Base-by-base conservation (phyloP, 1,140 invertebrate species). In the Antheraea mylitta region DNA sequence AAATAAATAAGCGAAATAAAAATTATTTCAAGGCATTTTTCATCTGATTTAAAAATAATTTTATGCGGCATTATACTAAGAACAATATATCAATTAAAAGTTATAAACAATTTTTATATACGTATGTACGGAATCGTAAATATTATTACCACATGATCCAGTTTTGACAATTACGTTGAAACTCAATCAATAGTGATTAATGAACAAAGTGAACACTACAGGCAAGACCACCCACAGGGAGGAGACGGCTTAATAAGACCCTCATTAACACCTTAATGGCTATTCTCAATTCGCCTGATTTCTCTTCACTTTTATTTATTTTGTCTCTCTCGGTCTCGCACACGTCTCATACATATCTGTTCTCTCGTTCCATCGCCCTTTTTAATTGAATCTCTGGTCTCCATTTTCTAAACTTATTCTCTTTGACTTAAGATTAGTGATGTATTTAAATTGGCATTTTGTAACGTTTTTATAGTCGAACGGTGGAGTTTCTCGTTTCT, bases 221-320 rank as follows among this genome's bases (percentile, higher is more conserved):
- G 73, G 71, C 72, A 53, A 72, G 88, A 89, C 89, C 89, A 91
- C 89, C 87, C 89, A 91, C 81, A 19, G 81, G 81, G 83, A 83
- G 82, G 78, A 87, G 84, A 91, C 86, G 85, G 85, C 89, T 91
- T 89, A 89, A 91, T 91, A 91, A 87, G 86, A 83, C 85, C 81
- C 87, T 89, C 84, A 91, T 91, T 91, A 89, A 89, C 89, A 91
- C 89, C 87, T 89, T 89, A 85, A 89, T 89, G 85, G 85, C 82
- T 84, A 87, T 91, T 90, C 86, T 86, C 85, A 89, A 88, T 91
- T 87, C 88, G 81, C 82, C 79, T 82, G 80, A 83, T 87, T 86
- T 80, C 79, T 83, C 81, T 83, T 75, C 76, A 86, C 75, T 86
- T 86, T 87, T 86, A 85, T 88, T 89, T 85, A 82, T 81, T 86